Evolutionary conservation across 23 tunicate genomes (phyloP), one percentile per base, ranked within the genome.

Genomic region (Ascidia mentula): DNA sequence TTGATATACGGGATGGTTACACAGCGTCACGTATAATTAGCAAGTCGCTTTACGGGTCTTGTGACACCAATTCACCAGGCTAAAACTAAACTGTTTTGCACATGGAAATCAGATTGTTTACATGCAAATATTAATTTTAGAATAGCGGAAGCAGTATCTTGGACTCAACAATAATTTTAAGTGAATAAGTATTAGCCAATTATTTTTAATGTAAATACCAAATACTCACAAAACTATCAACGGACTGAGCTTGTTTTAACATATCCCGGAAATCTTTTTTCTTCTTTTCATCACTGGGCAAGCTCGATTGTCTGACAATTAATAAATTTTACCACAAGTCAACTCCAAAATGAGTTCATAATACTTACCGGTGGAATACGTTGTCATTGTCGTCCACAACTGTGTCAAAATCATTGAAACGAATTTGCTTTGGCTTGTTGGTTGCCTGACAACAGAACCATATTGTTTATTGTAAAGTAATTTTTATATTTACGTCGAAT

Each of bases 391-490:
- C 76, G 37, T 91, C 90, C 0, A 80, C 74, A 30, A 85, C 84
- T 18, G 87, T 86, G 61, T 80, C 97, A 24, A 81, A 5, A 0
- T 91, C 82, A 28, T 72, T 84, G 39, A 91, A 91, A n/a, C 97
- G 84, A 26, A 86, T 37, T 81, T 86, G 82, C 71, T 86, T 86
- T 0, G 42, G 28, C 45, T 86, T 91, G 31, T 31, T 31, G 22
- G 71, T 46, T 0, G 39, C 12, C 73, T 53, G 42, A 37, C 0
- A 83, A 26, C 34, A 45, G 28, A 45, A 45, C 13, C 28, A 53
- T 3, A 42, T 15, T 42, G 12, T 42, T 42, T 9, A 9, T 15
- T 42, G 53, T 15, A 42, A n/a, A n/a, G n/a, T n/a, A n/a, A n/a
- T n/a, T n/a, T n/a, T n/a, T n/a, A 69, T 18, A 18, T 12, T 69